Conservation (phyloP, 2,888 invertebrate species). For the Ennomos fuscantarius region DNA sequence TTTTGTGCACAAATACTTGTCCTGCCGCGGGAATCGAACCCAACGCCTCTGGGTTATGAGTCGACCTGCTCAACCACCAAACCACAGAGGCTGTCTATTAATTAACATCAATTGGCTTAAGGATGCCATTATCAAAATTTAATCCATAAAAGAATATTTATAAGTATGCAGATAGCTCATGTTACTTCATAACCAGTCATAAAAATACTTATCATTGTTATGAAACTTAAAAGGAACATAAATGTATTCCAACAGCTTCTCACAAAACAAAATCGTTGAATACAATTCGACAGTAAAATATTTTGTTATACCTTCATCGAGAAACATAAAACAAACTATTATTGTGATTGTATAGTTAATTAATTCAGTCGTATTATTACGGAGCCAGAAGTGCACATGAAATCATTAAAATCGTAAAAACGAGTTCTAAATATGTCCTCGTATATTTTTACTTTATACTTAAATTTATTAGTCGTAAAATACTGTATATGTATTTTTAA, state of each 20-base stretch:
- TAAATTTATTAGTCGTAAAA: conserved; percentile 76
- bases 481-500: conserved; percentile 67
- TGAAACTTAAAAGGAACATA: conserved; percentile 19
- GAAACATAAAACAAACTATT: conserved; percentile 47
- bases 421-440: conserved; percentile 65
- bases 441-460: conserved; percentile 67
- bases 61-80: too few species aligned
- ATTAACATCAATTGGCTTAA: too few species aligned
- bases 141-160: too few species aligned
- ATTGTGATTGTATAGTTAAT: conserved; percentile 65
- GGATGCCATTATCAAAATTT: neutral
- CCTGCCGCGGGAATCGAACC: too few species aligned
- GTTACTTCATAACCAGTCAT: neutral
- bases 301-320: conserved; percentile 43
- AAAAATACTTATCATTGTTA: conserved; percentile 10
- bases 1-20: too few species aligned
- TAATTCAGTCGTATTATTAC: conserved; percentile 62
- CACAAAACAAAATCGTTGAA: conserved; percentile 29
- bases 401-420: conserved; percentile 65
- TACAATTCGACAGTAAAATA: conserved; percentile 37
- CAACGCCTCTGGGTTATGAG: too few species aligned
- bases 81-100: too few species aligned
- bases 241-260: conserved; percentile 25
- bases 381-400: conserved; percentile 56
- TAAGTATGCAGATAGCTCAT: too few species aligned